Base-by-base conservation (phyloP, 2,888 invertebrate species). In the Epinotia demarniana region DNA sequence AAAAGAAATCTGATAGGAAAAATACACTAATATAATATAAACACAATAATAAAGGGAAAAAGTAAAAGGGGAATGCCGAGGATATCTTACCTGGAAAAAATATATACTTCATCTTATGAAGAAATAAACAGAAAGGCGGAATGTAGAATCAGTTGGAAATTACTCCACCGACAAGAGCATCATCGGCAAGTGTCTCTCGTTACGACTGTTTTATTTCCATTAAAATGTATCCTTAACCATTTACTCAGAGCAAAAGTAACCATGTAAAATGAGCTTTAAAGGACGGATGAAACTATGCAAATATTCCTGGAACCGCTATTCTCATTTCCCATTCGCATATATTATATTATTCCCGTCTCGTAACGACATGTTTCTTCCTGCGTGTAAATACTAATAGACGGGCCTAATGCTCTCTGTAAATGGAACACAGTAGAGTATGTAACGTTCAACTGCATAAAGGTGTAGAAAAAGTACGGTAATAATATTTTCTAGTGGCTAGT, bases 361-460 rank as follows among this genome's bases (percentile, higher is more conserved):
- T 70, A 46, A 64, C 63, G 72, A 63, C 46, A 62, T 71, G 63
- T 64, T 43, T 64, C 64, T 46, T 68, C 68, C 68, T 55, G 58
- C 46, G 18, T 64, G 11, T 53, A 63, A 23, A 33, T 58, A 64
- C 27, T 64, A 64, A 33, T 63, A 43, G 11, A 19, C 19, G 13
- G 39, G 55, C 19, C 63, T 61, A 64, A 43, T 23, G 16, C 18
- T 18, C 60, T 58, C 19, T 67, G 67, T 33, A 23, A 49, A 16
- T 11, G 23, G 13, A 60, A 23, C n/a, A 70, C 0, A 33, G 55
- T 8, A 57, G 11, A 57, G 18, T 19, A 49, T 49, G 49, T 49
- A 16, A 49, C 16, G 5, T 16, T 16, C 0, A 16, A 1, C 16
- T 13, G 16, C 16, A 49, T 16, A 16, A 49, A 49, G 16, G 49